Conservation (phyloP, 2,113 vertebrate genomes). For the Scomber japonicus region DNA sequence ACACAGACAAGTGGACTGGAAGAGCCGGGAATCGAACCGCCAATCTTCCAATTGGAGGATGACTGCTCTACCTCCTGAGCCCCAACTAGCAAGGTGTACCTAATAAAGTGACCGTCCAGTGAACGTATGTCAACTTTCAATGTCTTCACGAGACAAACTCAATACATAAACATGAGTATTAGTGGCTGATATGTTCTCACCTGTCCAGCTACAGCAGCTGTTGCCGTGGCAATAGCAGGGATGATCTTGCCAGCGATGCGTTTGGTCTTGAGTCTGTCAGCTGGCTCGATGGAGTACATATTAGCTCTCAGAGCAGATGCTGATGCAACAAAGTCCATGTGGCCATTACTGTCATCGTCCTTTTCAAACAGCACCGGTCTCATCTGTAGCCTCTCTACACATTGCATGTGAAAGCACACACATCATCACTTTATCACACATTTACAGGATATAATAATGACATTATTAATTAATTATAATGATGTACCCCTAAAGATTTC, state of each 20-base stretch:
- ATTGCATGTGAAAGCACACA: background rate
- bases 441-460: background rate
- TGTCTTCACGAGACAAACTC: no score
- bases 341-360: conserved; percentile 94
- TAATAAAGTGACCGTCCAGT: no score
- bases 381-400: conserved; percentile 89
- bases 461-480: background rate
- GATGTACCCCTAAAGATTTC: background rate
- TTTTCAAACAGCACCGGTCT: conserved; percentile 93
- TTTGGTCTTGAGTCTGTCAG: conserved; percentile 96
- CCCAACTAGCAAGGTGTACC: no score
- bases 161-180: no score
- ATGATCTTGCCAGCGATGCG: conserved; percentile 99
- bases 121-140: no score
- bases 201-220: conserved; percentile 96
- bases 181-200: conserved; percentile 78
- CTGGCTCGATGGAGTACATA: conserved; percentile 96
- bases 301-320: conserved; percentile 93
- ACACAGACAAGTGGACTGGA: no score
- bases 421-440: background rate
- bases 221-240: conserved; percentile 98
- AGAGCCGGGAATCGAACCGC: no score
- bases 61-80: no score
- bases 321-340: conserved; percentile 94
- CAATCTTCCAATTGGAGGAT: no score